These are phyloP conservation scores for Platypus cylindrus DNA, from an alignment of 2,888 invertebrate species.

Conservation along the genomic window DNA sequence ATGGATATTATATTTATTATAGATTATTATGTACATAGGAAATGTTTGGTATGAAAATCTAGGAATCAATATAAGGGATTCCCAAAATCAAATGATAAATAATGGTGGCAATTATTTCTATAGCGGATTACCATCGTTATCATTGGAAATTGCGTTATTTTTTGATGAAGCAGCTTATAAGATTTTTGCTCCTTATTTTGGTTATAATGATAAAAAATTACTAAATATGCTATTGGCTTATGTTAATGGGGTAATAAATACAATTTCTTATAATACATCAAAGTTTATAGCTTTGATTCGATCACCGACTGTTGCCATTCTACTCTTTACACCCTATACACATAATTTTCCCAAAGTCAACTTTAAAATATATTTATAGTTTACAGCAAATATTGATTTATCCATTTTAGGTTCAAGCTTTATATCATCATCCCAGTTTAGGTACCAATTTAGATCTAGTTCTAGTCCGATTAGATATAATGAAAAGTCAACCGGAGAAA, in stretches of 20 bases:
- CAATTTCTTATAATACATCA: not conserved
- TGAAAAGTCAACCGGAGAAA: slow-evolving; percentile 49
- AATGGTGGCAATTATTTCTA: slow-evolving; percentile 4
- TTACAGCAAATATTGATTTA: slow-evolving; percentile 3
- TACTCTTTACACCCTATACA: not conserved
- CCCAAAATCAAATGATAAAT: no score
- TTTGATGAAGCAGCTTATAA: slow-evolving; percentile 62
- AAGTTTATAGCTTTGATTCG: not conserved
- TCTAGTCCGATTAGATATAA: slow-evolving; percentile 56
- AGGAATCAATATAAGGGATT: slow-evolving; percentile 3
- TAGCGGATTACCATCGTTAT: slow-evolving; percentile 33
- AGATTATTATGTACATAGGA: slow-evolving; percentile 2
- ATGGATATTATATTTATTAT: not conserved
- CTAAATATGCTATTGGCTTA: slow-evolving; percentile 67
- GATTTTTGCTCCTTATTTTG: slow-evolving; percentile 54
- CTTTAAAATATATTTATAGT: not conserved
- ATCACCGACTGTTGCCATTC: not conserved
- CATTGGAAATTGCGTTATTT: slow-evolving; percentile 60
- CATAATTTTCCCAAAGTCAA: not conserved
- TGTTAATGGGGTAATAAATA: slow-evolving; percentile 55
- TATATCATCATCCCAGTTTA: slow-evolving; percentile 65
- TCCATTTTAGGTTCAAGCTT: slow-evolving; percentile 50
- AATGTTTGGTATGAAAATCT: slow-evolving; percentile 4
- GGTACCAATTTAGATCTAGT: slow-evolving; percentile 53
- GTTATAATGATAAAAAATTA: slow-evolving; percentile 50